These are phyloP conservation scores for Nebria ingens DNA, from an alignment of 1,140 invertebrate species.

Conservation along the genomic window DNA sequence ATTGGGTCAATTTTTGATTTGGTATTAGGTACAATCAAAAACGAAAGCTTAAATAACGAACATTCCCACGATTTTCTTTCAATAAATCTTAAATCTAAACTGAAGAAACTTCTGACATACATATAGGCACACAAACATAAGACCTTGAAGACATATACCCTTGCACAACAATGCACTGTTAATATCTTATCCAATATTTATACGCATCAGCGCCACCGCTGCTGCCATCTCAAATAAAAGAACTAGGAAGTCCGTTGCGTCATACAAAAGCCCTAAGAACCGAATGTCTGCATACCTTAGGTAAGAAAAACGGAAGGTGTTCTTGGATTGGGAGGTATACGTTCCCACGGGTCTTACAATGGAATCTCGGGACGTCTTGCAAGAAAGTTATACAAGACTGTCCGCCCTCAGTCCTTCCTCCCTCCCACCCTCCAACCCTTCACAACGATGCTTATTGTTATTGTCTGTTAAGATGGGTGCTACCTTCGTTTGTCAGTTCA, in stretches of 20 bases:
- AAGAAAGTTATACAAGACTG: conserved; percentile 1
- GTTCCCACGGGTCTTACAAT: conserved; percentile 1
- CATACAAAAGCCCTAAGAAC: neutral
- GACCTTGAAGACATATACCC: neutral
- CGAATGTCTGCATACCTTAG: neutral
- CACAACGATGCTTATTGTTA: no score
- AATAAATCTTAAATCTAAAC: neutral
- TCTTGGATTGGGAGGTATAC: neutral
- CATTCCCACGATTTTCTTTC: neutral
- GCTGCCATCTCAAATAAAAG: neutral
- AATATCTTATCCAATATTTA: conserved; percentile 4
- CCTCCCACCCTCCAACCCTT: no score
- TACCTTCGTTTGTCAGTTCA: no score
- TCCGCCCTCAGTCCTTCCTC: neutral
- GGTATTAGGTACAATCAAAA: no score
- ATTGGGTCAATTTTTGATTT: no score
- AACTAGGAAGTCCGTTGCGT: conserved; percentile 4
- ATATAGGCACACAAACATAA: neutral
- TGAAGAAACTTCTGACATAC: neutral
- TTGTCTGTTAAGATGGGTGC: no score
- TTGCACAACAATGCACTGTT: neutral
- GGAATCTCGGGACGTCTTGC: neutral
- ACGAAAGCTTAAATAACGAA: neutral
- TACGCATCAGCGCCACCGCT: conserved; percentile 1
- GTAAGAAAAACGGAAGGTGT: no score